A percentile compares a stretch with the other conserved stretches of the same genome.
phyloP scores from a whole-genome alignment of 1,140 invertebrate species.

The Chionoecetes opilio region DNA sequence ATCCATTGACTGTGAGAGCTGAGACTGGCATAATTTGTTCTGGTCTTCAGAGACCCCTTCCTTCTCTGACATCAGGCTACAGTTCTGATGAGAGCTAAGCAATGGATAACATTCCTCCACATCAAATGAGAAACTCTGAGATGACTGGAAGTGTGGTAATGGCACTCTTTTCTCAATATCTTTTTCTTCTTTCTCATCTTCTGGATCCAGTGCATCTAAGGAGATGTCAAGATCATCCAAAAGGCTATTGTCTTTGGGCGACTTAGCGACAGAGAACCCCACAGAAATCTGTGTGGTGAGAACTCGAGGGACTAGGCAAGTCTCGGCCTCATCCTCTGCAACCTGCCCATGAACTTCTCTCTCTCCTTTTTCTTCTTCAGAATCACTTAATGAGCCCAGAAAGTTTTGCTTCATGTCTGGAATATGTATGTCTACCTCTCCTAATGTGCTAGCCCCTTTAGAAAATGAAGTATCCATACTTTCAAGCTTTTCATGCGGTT shows the following conservation, averaged over 20 bases:
- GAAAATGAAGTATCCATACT: not conserved
- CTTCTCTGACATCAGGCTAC: not conserved
- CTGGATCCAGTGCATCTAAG: not conserved
- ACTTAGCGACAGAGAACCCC: not conserved
- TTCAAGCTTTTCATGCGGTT: slow-evolving; percentile 42
- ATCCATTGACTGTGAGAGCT: not conserved
- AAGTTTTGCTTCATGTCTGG: not conserved
- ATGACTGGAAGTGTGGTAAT: not conserved
- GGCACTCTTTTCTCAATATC: not conserved
- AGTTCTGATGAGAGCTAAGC: not conserved
- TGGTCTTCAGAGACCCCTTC: not conserved
- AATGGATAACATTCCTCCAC: not conserved
- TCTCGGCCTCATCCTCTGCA: not conserved
- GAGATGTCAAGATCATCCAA: not conserved
- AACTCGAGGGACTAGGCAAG: not conserved
- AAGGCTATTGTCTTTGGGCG: not conserved
- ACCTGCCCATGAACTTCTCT: not conserved
- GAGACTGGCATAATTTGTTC: not conserved
- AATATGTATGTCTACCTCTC: not conserved
- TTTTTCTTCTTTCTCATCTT: not conserved
- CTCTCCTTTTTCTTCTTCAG: not conserved
- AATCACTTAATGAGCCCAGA: slow-evolving; percentile 48
- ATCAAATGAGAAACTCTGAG: slow-evolving; percentile 54
- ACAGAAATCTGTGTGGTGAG: slow-evolving; percentile 31
- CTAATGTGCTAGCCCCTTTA: not conserved